Evolutionary conservation across 2,797 vertebrate genomes (phyloP), one percentile per base, ranked within the genome.

Genomic region (Oreochromis grahami): DNA sequence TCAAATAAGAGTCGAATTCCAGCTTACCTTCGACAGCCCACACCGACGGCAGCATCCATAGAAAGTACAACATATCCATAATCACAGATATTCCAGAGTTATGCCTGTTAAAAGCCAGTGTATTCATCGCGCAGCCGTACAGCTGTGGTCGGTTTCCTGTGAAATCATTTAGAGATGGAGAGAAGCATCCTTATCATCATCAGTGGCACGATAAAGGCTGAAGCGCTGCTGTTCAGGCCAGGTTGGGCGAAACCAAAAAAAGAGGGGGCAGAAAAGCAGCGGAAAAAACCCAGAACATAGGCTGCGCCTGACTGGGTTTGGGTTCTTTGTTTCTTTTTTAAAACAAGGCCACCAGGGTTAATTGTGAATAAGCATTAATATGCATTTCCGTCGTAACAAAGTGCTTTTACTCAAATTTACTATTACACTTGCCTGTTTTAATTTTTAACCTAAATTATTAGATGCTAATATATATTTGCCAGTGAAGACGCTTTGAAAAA

Each of bases 11-110:
- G 81, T 48, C 17, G 11, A 29, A 17, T 45, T 19, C 17, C 45
- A 19, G 11, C 94, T 94, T 94, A 97, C 96, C 96, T 96, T 96
- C 95, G 7, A 93, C 94, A 80, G 95, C 95, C 89, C 92, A 93
- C 7, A 94, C 90, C 32, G 89, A 32, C 10, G 95, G 93, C 79
- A 95, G 88, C 41, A 96, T 92, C 95, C 94, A 96, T 15, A 96
- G 81, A 21, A 96, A 84, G 82, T 68, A 91, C 5, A 96, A 77
- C 14, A 96, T 51, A 79, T 94, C 93, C 96, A 95, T 95, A 32
- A 93, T 84, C 63, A 83, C 19, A 36, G 60, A 63, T 15, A 84
- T 87, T 84, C 86, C 90, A 55, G 84, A 80, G 81, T 79, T 86
- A 19, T 81, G 88, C 85, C 81, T 74, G 82, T 80, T 77, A 78